These are phyloP conservation scores for Parnassius glacialis DNA, from an alignment of 2,888 invertebrate species.

Conservation along the genomic window DNA sequence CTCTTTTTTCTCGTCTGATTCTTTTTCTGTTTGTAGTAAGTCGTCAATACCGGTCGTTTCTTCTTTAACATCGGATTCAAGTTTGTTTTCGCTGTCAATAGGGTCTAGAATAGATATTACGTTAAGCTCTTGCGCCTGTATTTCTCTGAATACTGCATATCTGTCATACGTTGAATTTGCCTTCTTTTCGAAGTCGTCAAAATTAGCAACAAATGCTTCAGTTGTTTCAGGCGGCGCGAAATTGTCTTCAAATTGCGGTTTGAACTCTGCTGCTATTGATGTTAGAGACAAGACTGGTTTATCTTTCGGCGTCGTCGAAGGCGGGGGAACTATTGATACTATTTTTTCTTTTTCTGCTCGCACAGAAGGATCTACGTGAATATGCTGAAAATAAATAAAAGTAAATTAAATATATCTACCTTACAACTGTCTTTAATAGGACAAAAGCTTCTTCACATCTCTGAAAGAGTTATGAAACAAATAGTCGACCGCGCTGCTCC, in stretches of 20 bases:
- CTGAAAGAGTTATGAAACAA: too few relatives aligned
- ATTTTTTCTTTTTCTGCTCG: constrained; percentile 53
- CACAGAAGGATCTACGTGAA: constrained; percentile 56
- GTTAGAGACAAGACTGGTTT: constrained; percentile 29
- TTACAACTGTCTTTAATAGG: too few relatives aligned
- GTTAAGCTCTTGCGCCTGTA: constrained; percentile 88
- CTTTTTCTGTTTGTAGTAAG: constrained; percentile 52
- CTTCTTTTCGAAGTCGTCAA: constrained; percentile 82
- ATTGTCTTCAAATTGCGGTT: constrained; percentile 84
- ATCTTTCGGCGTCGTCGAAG: constrained; percentile 36
- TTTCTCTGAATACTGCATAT: constrained; percentile 93
- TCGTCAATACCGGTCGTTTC: constrained; percentile 38
- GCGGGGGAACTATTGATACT: constrained; percentile 35
- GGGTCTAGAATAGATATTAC: constrained; percentile 62
- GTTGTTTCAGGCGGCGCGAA: constrained; percentile 68
- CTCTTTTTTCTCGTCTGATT: constrained; percentile 51
- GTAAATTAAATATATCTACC: too few relatives aligned
- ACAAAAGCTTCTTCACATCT: too few relatives aligned
- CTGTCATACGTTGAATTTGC: constrained; percentile 85
- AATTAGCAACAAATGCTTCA: constrained; percentile 84
- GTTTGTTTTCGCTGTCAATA: constrained; percentile 49
- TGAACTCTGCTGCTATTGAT: constrained; percentile 41
- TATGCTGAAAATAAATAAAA: constrained; percentile 49
- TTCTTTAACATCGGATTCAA: constrained; percentile 66
- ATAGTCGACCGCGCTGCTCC: too few relatives aligned